Conservation (phyloP, 2,113 vertebrate species). For the Odocoileus hemionus region DNA sequence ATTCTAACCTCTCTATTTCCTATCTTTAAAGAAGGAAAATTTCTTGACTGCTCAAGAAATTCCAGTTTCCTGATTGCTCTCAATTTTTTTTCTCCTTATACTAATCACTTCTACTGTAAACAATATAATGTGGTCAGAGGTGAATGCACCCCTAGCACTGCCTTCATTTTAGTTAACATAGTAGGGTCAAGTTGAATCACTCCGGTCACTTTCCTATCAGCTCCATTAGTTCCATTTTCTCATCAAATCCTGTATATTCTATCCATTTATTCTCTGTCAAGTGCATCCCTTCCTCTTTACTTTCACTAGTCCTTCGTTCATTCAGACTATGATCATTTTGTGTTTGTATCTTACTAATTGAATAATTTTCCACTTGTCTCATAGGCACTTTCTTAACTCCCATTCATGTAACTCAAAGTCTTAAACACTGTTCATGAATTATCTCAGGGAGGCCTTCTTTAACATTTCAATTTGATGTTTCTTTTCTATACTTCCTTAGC, state of each 20-base stretch:
- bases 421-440: neutral
- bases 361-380: neutral
- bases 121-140: neutral
- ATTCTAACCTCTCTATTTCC: neutral
- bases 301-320: neutral
- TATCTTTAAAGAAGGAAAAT: neutral
- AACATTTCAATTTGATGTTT: neutral
- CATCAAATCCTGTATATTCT: neutral
- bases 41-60: neutral
- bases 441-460: neutral
- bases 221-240: neutral
- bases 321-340: neutral
- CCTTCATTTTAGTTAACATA: neutral
- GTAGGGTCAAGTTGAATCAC: neutral
- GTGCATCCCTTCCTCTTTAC: neutral
- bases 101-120: neutral
- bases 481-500: neutral
- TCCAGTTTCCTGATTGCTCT: neutral
- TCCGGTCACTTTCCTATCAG: neutral
- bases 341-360: neutral
- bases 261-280: neutral
- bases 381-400: neutral
- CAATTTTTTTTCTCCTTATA: neutral
- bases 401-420: neutral
- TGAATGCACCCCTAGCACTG: neutral